Percentiles rank a stretch among this genome's conserved stretches.
Conservation (phyloP, 2,113 vertebrate genomes). For the Muscicapa adusta region DNA sequence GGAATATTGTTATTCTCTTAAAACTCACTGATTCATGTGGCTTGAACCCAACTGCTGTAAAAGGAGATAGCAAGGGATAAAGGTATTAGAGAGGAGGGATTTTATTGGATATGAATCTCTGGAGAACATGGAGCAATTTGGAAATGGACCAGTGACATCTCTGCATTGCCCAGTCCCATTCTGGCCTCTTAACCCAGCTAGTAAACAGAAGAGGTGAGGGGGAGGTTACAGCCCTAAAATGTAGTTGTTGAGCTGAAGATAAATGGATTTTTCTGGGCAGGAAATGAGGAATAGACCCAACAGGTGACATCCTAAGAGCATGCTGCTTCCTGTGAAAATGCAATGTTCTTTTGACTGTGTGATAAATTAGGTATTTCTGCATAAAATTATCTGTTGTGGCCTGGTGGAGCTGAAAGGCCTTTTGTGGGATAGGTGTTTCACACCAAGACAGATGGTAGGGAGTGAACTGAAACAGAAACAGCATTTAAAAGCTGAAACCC, state of each 20-base stretch:
- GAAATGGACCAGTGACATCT: background rate
- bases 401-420: background rate
- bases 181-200: background rate
- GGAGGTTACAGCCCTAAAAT: background rate
- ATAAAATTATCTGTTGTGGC: background rate
- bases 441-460: background rate
- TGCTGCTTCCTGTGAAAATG: background rate
- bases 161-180: background rate
- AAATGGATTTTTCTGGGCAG: background rate
- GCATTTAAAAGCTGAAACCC: background rate
- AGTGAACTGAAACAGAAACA: background rate
- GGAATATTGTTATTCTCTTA: background rate
- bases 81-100: background rate
- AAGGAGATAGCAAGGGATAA: background rate
- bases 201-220: background rate
- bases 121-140: background rate
- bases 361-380: background rate
- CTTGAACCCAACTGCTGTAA: background rate
- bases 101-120: background rate
- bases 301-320: background rate
- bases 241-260: background rate
- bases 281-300: background rate
- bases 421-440: background rate
- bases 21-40: background rate
- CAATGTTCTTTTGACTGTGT: background rate